Percentiles rank a stretch among this genome's conserved stretches.
Evolutionary conservation across 2,888 invertebrate species (phyloP).

Genomic region (Hemistola chrysoprasaria): DNA sequence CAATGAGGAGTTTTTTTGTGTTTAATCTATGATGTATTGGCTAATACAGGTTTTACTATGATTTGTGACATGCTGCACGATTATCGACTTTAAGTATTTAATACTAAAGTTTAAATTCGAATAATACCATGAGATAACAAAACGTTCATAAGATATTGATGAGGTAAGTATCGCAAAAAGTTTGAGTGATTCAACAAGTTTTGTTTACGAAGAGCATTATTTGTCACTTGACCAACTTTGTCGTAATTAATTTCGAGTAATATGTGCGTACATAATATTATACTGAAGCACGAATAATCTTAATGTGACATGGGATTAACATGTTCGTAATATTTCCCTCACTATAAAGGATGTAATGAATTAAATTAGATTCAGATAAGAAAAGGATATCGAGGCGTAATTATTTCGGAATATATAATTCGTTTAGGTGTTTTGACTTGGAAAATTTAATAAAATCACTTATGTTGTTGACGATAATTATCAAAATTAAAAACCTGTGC

Average conservation of each 20-base stretch:
- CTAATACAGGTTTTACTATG: constrained; percentile 23
- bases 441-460: background rate
- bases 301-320: constrained; percentile 4
- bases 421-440: background rate
- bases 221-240: too few species aligned
- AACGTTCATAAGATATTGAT: constrained; percentile 20
- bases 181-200: constrained; percentile 14
- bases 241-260: constrained; percentile 1
- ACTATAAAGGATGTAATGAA: constrained; percentile 12
- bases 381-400: background rate
- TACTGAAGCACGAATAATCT: background rate
- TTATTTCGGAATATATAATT: too few species aligned
- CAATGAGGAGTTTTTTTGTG: constrained; percentile 45
- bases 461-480: too few species aligned
- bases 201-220: too few species aligned
- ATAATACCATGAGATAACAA: constrained; percentile 16
- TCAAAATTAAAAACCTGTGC: too few species aligned
- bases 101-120: constrained; percentile 16
- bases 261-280: too few species aligned
- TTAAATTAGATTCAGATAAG: constrained; percentile 17
- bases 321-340: background rate
- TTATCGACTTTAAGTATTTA: constrained; percentile 5
- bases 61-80: constrained; percentile 2
- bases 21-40: constrained; percentile 25
- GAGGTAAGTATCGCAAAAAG: constrained; percentile 20